phyloP scores from a whole-genome alignment of 2,113 vertebrate species.

The Scartelaos histophorus region DNA sequence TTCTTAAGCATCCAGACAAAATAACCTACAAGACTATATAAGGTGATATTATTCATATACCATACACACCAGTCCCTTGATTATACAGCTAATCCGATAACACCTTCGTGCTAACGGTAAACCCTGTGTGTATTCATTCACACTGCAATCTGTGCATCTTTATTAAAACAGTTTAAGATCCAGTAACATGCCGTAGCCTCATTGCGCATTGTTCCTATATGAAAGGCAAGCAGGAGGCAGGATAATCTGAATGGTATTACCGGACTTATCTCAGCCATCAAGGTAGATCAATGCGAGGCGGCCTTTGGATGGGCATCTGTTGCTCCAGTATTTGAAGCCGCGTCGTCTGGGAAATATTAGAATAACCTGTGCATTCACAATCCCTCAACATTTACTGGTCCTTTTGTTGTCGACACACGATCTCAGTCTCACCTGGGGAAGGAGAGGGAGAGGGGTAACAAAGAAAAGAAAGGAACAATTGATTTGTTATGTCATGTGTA shows the following conservation, averaged over 20 bases:
- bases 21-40: too few species aligned
- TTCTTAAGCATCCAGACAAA: too few species aligned
- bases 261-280: constrained; percentile 50
- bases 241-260: constrained; percentile 15
- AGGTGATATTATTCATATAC: neutral
- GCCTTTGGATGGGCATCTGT: constrained; percentile 52
- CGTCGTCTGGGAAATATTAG: constrained; percentile 57
- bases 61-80: neutral
- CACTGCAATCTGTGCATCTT: constrained; percentile 7
- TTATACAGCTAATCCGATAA: neutral
- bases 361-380: constrained; percentile 51
- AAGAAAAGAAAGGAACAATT: constrained; percentile 54
- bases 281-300: constrained; percentile 44
- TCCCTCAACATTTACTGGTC: constrained; percentile 43
- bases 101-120: constrained; percentile 5
- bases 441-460: constrained; percentile 45
- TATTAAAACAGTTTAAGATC: constrained; percentile 20
- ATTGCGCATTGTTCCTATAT: constrained; percentile 15
- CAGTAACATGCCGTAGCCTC: constrained; percentile 2
- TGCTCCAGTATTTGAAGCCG: constrained; percentile 67
- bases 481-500: constrained; percentile 73
- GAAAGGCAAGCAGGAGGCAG: constrained; percentile 7
- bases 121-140: constrained; percentile 1
- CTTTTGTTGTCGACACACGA: constrained; percentile 67
- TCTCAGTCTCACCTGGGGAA: constrained; percentile 61